Base-by-base conservation (phyloP, 2,888 invertebrate genomes). In the Drosophila kanekoi region DNA sequence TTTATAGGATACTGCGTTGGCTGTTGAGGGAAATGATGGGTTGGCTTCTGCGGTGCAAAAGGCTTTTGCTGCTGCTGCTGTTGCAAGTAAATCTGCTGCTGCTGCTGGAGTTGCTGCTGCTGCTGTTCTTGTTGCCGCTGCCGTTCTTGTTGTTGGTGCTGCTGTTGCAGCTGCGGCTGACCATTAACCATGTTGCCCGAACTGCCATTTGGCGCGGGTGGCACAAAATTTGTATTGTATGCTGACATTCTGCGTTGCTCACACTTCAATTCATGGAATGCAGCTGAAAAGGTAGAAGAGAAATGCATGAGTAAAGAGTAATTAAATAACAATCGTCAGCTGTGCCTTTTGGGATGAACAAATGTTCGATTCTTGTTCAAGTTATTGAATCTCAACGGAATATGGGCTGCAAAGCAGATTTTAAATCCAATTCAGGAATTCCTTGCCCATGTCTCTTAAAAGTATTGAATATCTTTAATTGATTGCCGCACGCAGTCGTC, bases 151-250 rank as follows among this genome's bases (percentile, higher is more conserved):
- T 56, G 71, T 10, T 71, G 77, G 3, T 44, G 63, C 13, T 61
- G 54, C n/a, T 23, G 60, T 14, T 43, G 72, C 18, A 20, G 63
- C n/a, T 56, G 69, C 23, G 49, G 78, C 51, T 84, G 83, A 32
- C 90, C 91, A 76, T 90, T 90, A 1, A 82, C 68, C 68, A 87
- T 60, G 71, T 77, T 79, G 28, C 60, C 71, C 51, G 82, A 78
- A 38, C 9, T 35, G 72, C 81, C 64, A 75, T 79, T 61, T 38
- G 63, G 23, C n/a, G 64, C 43, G 32, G 60, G 37, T 61, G 69
- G 84, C 67, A 72, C 54, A 40, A 62, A 72, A 56, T 84, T 88
- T 35, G 85, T 59, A 69, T 86, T 89, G 38, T 83, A 81, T 23
- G 77, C 66, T 38, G 85, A 86, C 85, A 88, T 88, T 52, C 64